A percentile compares a stretch with the other conserved stretches of the same genome.
Evolutionary conservation across 2,113 vertebrate species (phyloP).

Genomic region (Cheilinus undulatus): DNA sequence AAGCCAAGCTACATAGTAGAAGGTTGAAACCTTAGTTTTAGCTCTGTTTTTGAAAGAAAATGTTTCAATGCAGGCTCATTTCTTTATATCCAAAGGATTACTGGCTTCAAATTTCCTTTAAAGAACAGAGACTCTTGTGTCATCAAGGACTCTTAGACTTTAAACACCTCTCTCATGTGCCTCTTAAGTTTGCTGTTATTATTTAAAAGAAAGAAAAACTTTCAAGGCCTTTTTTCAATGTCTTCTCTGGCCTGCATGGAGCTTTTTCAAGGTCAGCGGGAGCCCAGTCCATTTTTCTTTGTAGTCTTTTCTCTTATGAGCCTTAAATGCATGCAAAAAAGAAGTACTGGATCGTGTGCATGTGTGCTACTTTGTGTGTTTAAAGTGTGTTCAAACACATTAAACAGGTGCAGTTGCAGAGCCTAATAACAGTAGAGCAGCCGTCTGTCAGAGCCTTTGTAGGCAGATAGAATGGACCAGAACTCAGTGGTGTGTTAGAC

Average conservation of each 20-base stretch:
- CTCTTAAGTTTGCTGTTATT: neutral
- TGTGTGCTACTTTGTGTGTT: conserved; percentile 16
- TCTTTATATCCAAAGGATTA: neutral
- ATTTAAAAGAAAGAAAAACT: conserved; percentile 1
- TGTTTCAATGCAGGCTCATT: neutral
- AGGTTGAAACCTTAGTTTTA: neutral
- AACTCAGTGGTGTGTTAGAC: conserved; percentile 64
- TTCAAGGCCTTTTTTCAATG: conserved; percentile 6
- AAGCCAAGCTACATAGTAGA: neutral
- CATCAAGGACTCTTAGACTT: neutral
- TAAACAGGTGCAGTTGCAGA: conserved; percentile 61
- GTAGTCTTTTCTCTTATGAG: conserved; percentile 1
- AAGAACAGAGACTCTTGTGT: neutral
- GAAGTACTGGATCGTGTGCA: neutral
- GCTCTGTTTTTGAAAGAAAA: neutral
- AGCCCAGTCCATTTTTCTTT: conserved; percentile 13
- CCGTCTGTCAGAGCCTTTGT: conserved; percentile 57
- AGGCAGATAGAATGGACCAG: conserved; percentile 68
- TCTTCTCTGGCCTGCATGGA: neutral
- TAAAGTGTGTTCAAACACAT: conserved; percentile 21
- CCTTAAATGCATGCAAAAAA: conserved; percentile 12
- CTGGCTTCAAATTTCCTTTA: neutral
- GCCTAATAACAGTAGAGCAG: conserved; percentile 44
- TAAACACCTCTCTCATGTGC: neutral
- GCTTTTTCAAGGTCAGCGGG: conserved; percentile 1